Percentiles rank a stretch among this genome's conserved stretches.
Conservation (phyloP, 2,888 invertebrate species). For the Gryllus longicercus region DNA sequence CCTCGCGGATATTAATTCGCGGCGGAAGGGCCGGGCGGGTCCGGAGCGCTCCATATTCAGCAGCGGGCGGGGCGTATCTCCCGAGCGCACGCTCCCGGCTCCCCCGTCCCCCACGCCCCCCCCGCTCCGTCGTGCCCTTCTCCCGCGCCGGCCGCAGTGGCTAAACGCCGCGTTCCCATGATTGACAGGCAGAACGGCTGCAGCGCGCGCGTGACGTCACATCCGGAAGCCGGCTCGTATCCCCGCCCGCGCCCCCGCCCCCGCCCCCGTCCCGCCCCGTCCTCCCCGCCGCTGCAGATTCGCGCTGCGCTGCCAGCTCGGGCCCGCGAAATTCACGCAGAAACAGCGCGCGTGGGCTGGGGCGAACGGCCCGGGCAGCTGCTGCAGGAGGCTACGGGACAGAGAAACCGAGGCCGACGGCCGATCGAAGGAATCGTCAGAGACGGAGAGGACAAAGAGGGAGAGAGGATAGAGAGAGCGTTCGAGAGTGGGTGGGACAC, state of each 20-base stretch:
- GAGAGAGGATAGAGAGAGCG: too few relatives aligned
- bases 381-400: too few relatives aligned
- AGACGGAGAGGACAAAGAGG: too few relatives aligned
- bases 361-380: too few relatives aligned
- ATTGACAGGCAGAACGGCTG: background rate
- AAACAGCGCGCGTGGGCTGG: too few relatives aligned
- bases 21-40: background rate
- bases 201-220: background rate
- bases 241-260: background rate
- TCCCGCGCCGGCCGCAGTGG: background rate
- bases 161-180: background rate
- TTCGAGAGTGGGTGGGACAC: too few relatives aligned
- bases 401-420: too few relatives aligned
- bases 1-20: background rate
- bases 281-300: too few relatives aligned
- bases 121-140: too few relatives aligned
- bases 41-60: background rate
- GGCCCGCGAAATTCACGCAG: too few relatives aligned
- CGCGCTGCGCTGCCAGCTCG: too few relatives aligned
- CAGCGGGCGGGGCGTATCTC: conserved; percentile 8
- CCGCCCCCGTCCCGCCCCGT: background rate
- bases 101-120: background rate
- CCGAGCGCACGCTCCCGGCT: background rate
- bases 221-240: background rate
- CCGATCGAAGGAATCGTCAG: too few relatives aligned